Percentiles rank a stretch among this genome's conserved stretches.
phyloP scores from a whole-genome alignment of 2,113 vertebrate species.

The Heteronetta atricapilla region DNA sequence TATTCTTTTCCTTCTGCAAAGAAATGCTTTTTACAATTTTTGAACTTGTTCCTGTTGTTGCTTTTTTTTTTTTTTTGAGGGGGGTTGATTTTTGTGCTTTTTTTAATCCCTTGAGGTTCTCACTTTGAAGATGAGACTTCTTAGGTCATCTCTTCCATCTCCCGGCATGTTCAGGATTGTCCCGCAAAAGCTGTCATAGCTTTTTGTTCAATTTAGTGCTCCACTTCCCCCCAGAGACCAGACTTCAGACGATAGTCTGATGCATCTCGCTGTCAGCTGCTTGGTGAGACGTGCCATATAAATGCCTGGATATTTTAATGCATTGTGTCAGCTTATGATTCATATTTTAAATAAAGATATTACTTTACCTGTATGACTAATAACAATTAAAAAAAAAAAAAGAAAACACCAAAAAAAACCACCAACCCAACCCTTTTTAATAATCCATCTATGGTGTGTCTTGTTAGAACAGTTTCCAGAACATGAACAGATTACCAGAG shows the following conservation, averaged over 20 bases:
- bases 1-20: not conserved
- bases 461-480: constrained; percentile 3
- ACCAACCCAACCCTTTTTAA: not conserved
- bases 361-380: constrained; percentile 24
- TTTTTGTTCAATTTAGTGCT: constrained; percentile 27
- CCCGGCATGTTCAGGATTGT: not conserved
- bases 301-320: not conserved
- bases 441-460: not conserved
- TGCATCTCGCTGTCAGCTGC: not conserved
- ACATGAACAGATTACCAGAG: not conserved
- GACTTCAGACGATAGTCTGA: not conserved
- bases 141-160: constrained; percentile 23
- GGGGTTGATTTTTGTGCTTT: not conserved
- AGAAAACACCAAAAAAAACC: not conserved
- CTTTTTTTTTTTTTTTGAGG: not conserved
- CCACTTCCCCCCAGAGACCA: not conserved
- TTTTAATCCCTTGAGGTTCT: not conserved
- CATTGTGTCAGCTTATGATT: not conserved
- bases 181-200: not conserved
- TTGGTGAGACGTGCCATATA: not conserved
- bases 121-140: not conserved
- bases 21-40: not conserved
- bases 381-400: not conserved
- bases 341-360: constrained; percentile 4
- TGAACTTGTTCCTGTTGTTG: not conserved